A percentile compares a stretch with the other conserved stretches of the same genome.
Evolutionary conservation across 2,797 vertebrate genomes (phyloP).

Genomic region (Malacoraja senta): DNA sequence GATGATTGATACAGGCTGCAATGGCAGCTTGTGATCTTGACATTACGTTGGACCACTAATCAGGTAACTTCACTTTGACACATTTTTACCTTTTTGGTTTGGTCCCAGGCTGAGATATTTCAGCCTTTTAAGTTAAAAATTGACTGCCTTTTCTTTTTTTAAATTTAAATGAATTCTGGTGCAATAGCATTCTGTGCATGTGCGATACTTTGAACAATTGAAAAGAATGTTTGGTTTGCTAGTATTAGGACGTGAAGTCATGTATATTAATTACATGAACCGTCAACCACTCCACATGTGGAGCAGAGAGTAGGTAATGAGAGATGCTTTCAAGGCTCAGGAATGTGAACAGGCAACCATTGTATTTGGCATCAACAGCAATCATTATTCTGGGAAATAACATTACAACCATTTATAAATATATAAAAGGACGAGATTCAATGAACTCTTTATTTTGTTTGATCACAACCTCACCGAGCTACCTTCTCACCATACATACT

Average conservation of each 20-base stretch:
- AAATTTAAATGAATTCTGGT: no score
- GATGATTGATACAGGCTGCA: neutral
- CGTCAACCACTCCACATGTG: neutral
- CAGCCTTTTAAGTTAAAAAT: neutral
- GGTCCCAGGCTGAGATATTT: neutral
- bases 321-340: neutral
- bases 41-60: neutral
- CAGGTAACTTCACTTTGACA: neutral
- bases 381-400: neutral
- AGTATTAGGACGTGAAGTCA: neutral
- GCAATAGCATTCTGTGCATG: neutral
- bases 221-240: slow-evolving; percentile 10
- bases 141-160: neutral
- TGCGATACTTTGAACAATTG: neutral
- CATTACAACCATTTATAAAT: neutral
- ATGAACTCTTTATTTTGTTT: neutral
- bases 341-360: neutral
- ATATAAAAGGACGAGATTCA: neutral
- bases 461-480: neutral
- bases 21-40: neutral
- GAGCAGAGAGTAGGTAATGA: neutral
- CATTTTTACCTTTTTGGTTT: neutral
- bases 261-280: neutral
- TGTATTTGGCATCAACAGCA: neutral
- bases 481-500: neutral